Conservation (phyloP, 2,888 invertebrate genomes). For the Hirtodrosophila histrioides region DNA sequence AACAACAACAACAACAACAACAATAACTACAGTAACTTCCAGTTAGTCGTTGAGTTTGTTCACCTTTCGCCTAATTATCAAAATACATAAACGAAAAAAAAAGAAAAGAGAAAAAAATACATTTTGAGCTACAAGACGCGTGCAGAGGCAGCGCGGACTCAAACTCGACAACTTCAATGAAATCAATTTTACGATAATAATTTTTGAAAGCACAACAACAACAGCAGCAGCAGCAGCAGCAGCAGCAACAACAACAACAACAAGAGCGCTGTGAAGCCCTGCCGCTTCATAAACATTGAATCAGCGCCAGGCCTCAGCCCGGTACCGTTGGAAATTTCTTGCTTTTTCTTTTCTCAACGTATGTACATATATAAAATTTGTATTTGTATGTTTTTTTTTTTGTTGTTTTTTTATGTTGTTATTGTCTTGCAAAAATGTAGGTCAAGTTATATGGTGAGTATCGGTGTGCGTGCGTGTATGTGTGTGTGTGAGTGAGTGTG, state of each 20-base stretch:
- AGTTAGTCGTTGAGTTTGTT: constrained; percentile 64
- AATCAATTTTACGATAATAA: constrained; percentile 81
- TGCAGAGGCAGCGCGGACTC: constrained; percentile 56
- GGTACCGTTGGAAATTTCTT: constrained; percentile 83
- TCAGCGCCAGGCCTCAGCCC: constrained; percentile 62
- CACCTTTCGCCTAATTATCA: constrained; percentile 80
- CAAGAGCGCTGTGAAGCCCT: constrained; percentile 66
- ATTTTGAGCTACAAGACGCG: constrained; percentile 49
- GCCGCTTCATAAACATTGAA: constrained; percentile 71
- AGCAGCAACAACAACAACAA: constrained; percentile 17
- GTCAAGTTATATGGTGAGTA: constrained; percentile 82
- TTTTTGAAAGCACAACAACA: constrained; percentile 69
- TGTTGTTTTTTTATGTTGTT: constrained; percentile 68
- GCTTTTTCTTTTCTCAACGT: constrained; percentile 75
- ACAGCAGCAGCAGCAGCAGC: constrained; percentile 21
- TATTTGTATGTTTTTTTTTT: constrained; percentile 42
- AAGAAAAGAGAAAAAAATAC: constrained; percentile 13
- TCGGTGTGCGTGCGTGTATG: constrained; percentile 18
- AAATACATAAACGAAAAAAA: constrained; percentile 73
- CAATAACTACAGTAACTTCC: constrained; percentile 46
- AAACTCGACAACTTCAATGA: constrained; percentile 71
- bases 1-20: constrained; percentile 6
- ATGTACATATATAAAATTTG: constrained; percentile 36
- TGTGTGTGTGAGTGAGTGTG: constrained; percentile 46
- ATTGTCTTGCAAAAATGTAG: constrained; percentile 81